Evolutionary conservation across 2,113 vertebrate species (phyloP), one percentile per base, ranked within the genome.

Genomic region (Sorex araneus): DNA sequence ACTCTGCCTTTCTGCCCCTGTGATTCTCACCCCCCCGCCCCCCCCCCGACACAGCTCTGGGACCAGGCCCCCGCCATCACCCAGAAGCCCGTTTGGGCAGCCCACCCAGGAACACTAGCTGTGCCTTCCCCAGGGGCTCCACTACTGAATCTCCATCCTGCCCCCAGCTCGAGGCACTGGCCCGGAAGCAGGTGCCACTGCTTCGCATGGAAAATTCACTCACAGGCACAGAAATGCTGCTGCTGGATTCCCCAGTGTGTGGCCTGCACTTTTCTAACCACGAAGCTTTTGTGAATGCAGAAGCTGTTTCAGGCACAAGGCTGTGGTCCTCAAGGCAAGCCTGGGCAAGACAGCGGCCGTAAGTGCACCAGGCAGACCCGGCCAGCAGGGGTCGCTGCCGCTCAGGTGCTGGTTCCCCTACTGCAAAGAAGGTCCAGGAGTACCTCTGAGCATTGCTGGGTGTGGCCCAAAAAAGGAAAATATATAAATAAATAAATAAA

Each of bases 191-290:
- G 81, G 27, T 25, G 47, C 76, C 69, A 28, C 25, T 69, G 45
- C 32, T 88, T 57, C 71, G 43, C 73, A 54, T 27, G 19, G 40
- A 91, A 91, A 83, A 84, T 47, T 63, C 83, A 67, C 43, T 84
- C 82, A 45, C 77, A 87, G 25, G 64, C 43, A 66, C 76, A 77
- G 18, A 77, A 12, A 73, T 27, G 2, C 50, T 7, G 16, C 70
- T 43, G 32, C 54, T 60, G 76, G 50, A 87, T 30, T 13, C 43
- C 50, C 40, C 18, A 50, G 32, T 64, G 40, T 64, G 28, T 34
- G 23, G 28, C 82, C 32, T 25, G 34, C 18, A 67, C 43, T 54
- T 67, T 69, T 70, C 47, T 47, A 77, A 47, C 69, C 36, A 50
- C 3, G 19, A 34, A 73, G 34, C 78, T 70, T 64, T 82, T 74